These are phyloP conservation scores for Aplysia californica DNA, from an alignment of 1,140 invertebrate genomes.

Conservation along the genomic window DNA sequence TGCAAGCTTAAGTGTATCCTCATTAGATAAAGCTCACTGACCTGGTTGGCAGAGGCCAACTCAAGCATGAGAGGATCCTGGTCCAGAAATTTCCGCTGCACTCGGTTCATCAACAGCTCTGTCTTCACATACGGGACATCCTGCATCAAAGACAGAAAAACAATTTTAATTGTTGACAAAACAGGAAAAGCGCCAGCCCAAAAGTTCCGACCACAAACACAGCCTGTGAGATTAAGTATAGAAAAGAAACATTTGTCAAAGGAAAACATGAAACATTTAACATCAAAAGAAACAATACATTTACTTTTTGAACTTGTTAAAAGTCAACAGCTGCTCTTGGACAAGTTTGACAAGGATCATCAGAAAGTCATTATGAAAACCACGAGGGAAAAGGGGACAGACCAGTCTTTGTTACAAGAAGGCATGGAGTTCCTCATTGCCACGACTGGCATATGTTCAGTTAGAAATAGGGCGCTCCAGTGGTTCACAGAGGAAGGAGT, in stretches of 20 bases:
- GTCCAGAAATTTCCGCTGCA: slow-evolving; percentile 57
- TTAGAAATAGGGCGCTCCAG: too few relatives aligned
- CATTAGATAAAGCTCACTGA: too few relatives aligned
- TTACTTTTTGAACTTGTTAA: too few relatives aligned
- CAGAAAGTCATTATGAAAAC: too few relatives aligned
- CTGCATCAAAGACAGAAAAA: slow-evolving; percentile 42
- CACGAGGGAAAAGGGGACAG: too few relatives aligned
- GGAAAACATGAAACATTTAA: not conserved
- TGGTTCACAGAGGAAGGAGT: too few relatives aligned
- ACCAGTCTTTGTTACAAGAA: not conserved
- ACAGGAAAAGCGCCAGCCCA: not conserved
- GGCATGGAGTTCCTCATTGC: not conserved
- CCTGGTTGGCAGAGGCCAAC: slow-evolving; percentile 55
- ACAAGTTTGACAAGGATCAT: too few relatives aligned
- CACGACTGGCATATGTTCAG: not conserved
- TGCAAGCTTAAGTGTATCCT: too few relatives aligned
- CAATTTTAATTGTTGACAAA: not conserved
- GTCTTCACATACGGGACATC: slow-evolving; percentile 53
- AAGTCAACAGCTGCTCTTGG: too few relatives aligned
- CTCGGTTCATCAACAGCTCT: slow-evolving; percentile 49
- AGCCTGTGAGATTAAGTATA: not conserved
- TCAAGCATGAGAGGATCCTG: slow-evolving; percentile 60
- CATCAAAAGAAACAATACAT: not conserved
- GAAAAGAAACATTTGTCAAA: not conserved
- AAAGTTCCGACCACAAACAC: not conserved